Conservation (phyloP, 53 echinoderm and acorn worm genomes). For the Holothuria leucospilota region DNA sequence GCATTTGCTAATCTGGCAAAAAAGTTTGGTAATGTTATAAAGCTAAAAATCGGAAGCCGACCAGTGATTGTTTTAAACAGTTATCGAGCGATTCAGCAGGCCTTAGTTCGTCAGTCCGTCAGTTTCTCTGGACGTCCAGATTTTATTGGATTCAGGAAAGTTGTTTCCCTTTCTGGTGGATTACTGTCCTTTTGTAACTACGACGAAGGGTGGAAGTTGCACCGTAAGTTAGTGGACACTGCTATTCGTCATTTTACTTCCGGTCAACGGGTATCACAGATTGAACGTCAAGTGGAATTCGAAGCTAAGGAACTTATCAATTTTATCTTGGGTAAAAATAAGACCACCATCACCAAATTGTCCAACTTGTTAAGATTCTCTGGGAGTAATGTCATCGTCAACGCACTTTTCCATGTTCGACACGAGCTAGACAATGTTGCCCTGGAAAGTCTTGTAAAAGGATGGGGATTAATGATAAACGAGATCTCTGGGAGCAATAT, state of each 20-base stretch:
- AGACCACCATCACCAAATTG: conserved; percentile 61
- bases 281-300: conserved; percentile 60
- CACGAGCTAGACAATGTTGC: conserved; percentile 71
- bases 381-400: conserved; percentile 83
- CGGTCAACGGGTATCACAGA: conserved; percentile 51
- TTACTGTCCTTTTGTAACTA: too few species aligned
- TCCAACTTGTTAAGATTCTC: conserved; percentile 65
- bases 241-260: conserved; percentile 72
- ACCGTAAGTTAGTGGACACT: conserved; percentile 58
- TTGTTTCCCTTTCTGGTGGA: too few species aligned
- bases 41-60: conserved; percentile 72
- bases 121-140: conserved; percentile 66
- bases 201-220: conserved; percentile 52
- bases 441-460: conserved; percentile 58
- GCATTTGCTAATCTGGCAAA: conserved; percentile 67
- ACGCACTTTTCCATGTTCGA: conserved; percentile 68
- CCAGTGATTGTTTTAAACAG: conserved; percentile 83
- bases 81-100: conserved; percentile 60
- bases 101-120: conserved; percentile 67
- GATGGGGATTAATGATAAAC: conserved; percentile 52
- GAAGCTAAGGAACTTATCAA: conserved; percentile 75
- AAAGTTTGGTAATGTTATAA: conserved; percentile 76
- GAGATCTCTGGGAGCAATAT: conserved; percentile 78
- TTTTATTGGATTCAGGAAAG: too few species aligned
- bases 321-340: conserved; percentile 72